These are phyloP conservation scores for Candoia aspera DNA, from an alignment of 2,113 vertebrate species.

Conservation along the genomic window DNA sequence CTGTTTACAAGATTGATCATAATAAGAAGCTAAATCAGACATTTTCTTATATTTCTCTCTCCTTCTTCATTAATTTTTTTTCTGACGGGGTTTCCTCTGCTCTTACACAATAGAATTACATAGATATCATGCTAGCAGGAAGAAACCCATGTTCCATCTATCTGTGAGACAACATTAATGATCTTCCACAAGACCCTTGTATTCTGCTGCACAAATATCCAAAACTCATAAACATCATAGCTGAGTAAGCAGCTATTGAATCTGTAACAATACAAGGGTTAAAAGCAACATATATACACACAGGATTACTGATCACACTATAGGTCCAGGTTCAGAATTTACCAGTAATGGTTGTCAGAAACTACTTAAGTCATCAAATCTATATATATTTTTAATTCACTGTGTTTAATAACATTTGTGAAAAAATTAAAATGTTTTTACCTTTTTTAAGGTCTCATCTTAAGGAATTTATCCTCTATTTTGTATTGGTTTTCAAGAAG, in stretches of 20 bases:
- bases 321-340: conserved; percentile 19
- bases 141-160: background rate
- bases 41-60: background rate
- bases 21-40: background rate
- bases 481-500: conserved; percentile 56
- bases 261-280: background rate
- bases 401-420: background rate
- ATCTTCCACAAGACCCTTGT: background rate
- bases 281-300: background rate
- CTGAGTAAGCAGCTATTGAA: background rate
- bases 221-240: background rate
- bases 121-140: background rate
- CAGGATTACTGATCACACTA: conserved; percentile 2
- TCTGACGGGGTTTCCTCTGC: background rate
- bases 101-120: background rate
- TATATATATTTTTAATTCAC: conserved; percentile 35
- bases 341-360: background rate
- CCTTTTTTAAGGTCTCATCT: conserved; percentile 47
- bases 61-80: background rate
- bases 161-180: background rate
- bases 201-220: background rate
- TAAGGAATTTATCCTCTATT: conserved; percentile 33
- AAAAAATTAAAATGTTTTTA: conserved; percentile 27
- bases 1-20: background rate
- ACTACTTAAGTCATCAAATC: conserved; percentile 42